phyloP scores from a whole-genome alignment of 2,888 invertebrate genomes.

The Mantis religiosa region DNA sequence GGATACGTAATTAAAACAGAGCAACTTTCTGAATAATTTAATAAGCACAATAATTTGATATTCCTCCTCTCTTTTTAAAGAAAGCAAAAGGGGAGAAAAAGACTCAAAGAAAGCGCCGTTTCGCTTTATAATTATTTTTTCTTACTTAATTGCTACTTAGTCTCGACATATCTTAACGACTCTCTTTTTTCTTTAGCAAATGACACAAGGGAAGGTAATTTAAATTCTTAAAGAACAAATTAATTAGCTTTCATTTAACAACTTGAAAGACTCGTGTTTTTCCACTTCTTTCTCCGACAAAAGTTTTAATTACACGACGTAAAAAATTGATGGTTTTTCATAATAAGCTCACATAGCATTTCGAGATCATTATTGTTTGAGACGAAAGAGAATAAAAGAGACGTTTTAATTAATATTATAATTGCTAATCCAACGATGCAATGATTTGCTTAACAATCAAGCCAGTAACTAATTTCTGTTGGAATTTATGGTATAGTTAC shows the following conservation, averaged over 20 bases:
- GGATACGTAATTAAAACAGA: background rate
- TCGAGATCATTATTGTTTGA: background rate
- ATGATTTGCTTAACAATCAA: background rate
- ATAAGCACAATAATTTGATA: background rate
- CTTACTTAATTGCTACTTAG: constrained; percentile 22
- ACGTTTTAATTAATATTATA: constrained; percentile 15
- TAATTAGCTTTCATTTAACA: constrained; percentile 21
- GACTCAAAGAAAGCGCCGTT: background rate
- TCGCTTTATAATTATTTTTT: constrained; percentile 8
- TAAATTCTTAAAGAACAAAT: constrained; percentile 15
- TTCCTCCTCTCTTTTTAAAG: background rate
- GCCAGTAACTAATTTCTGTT: background rate
- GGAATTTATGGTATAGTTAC: too few species aligned
- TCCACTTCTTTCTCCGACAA: background rate
- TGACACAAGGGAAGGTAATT: constrained; percentile 12
- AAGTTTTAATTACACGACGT: background rate
- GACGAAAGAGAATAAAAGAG: background rate
- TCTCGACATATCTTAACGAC: constrained; percentile 13
- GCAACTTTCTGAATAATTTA: background rate
- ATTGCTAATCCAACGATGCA: constrained; percentile 16
- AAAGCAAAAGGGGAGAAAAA: background rate
- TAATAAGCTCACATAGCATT: background rate
- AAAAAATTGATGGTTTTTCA: background rate
- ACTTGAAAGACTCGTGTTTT: background rate
- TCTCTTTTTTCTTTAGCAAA: background rate